Conservation (phyloP, 2,888 invertebrate genomes). For the Archaeoteleia sp. region DNA sequence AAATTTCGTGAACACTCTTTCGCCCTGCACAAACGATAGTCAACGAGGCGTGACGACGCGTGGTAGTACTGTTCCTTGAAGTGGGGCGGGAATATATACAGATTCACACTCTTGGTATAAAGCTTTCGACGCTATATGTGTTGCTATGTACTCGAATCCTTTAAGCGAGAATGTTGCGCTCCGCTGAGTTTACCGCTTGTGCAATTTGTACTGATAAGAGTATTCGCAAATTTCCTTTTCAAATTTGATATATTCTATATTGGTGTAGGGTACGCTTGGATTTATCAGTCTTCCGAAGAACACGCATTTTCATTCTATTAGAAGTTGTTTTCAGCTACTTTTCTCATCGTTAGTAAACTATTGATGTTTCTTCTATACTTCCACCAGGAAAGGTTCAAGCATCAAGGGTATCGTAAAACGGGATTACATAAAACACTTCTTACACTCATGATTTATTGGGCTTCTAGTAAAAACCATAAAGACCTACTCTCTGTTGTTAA, state of each 20-base stretch:
- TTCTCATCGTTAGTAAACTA: too few relatives aligned
- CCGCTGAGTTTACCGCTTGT: conserved; percentile 32
- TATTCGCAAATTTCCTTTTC: conserved; percentile 17
- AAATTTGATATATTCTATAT: neutral
- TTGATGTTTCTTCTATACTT: too few relatives aligned
- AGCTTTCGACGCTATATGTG: conserved; percentile 20
- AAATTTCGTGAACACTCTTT: conserved; percentile 35
- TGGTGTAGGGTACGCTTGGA: too few relatives aligned
- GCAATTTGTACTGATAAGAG: conserved; percentile 38
- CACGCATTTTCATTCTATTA: too few relatives aligned
- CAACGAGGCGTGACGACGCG: conserved; percentile 41
- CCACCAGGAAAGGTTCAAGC: too few relatives aligned
- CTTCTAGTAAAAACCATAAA: too few relatives aligned
- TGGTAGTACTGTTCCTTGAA: conserved; percentile 27
- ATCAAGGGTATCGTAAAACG: too few relatives aligned
- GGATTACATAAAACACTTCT: too few relatives aligned
- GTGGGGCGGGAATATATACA: conserved; percentile 30
- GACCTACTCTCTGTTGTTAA: too few relatives aligned
- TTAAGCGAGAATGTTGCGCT: conserved; percentile 37
- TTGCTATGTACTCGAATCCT: conserved; percentile 32
- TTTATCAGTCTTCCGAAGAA: too few relatives aligned
- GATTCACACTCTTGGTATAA: conserved; percentile 29
- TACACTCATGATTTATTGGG: too few relatives aligned
- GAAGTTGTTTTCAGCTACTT: too few relatives aligned
- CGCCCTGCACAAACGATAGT: conserved; percentile 26